Evolutionary conservation across 1,140 invertebrate species (phyloP), one percentile per base, ranked within the genome.

Genomic region (Tetramorium simillimum): DNA sequence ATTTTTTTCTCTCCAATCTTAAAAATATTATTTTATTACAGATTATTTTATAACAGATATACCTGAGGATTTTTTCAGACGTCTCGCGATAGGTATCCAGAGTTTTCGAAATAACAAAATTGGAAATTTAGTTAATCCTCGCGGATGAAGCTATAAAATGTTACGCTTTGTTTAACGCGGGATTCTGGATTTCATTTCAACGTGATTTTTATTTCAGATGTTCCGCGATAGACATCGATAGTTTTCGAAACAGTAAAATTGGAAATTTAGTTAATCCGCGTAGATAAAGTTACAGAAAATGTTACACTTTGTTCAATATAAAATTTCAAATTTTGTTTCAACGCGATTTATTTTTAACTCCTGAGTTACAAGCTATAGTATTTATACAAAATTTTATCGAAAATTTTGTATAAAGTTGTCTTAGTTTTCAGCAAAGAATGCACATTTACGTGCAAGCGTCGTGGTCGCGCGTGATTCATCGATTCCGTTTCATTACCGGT

Each of bases 201-300:
- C n/a, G 14, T 33, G 5, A 69, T 81, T 69, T 81, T 69, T 51
- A n/a, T 40, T 37, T 63, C 33, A 63, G 7, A 10, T 63, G 37
- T n/a, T 18, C 33, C 16, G 16, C 62, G 16, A 24, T 5, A 24
- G 24, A 12, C 5, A 37, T 63, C 21, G 28, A 56, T 6, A 33
- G 3, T 49, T 46, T 28, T 70, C 3, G 14, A 69, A 21, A 21
- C 40, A 16, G 14, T 28, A n/a, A 65, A 65, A 65, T 65, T 65
- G 9, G 3, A 65, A 65, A 65, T 65, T 63, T 37, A 37, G 16
- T 63, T 65, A 65, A 40, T 40, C n/a, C 16, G 49, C 21, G 9
- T 24, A 12, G 7, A 37, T 14, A 2, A 76, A 76, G n/a, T 21
- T 40, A 3, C 0, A 37, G n/a, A n/a, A 24, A 80, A 67, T 16